Conservation (phyloP, 37 sponge, comb jelly and placozoan species). For the Ianthella basta region DNA sequence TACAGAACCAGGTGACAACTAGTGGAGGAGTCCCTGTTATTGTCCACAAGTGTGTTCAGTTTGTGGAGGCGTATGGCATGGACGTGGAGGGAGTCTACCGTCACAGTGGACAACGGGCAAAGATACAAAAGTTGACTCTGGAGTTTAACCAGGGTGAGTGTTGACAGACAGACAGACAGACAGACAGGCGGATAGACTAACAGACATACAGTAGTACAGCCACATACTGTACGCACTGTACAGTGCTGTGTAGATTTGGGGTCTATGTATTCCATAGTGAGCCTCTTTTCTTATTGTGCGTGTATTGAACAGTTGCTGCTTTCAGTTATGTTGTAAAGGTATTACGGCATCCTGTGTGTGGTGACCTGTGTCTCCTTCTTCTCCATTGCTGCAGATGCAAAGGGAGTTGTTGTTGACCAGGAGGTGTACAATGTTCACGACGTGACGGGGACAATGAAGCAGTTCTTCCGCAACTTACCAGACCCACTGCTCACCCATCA, state of each 20-base stretch:
- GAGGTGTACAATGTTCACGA: slow-evolving; percentile 83
- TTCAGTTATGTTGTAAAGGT: background rate
- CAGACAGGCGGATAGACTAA: too few species aligned
- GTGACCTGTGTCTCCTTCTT: background rate
- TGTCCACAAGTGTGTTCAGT: slow-evolving; percentile 89
- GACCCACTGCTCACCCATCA: slow-evolving; percentile 83
- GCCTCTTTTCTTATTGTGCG: too few species aligned
- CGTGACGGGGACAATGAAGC: slow-evolving; percentile 81
- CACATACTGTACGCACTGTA: too few species aligned
- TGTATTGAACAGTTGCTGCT: too few species aligned
- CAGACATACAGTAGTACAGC: too few species aligned
- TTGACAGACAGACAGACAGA: too few species aligned
- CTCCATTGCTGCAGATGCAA: slow-evolving; percentile 58
- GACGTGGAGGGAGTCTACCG: slow-evolving; percentile 85
- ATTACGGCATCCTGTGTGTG: background rate
- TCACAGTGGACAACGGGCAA: slow-evolving; percentile 69
- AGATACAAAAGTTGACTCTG: slow-evolving; percentile 62
- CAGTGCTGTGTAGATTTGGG: too few species aligned
- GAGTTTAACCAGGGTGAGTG: slow-evolving; percentile 77
- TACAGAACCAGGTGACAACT: slow-evolving; percentile 60
- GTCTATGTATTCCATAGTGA: too few species aligned
- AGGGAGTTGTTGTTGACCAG: slow-evolving; percentile 70
- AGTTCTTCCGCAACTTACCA: slow-evolving; percentile 79
- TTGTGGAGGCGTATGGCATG: slow-evolving; percentile 76
- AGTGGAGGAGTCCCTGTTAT: slow-evolving; percentile 69